phyloP scores from a whole-genome alignment of 2,888 invertebrate species.

The Leptura quadrifasciata region DNA sequence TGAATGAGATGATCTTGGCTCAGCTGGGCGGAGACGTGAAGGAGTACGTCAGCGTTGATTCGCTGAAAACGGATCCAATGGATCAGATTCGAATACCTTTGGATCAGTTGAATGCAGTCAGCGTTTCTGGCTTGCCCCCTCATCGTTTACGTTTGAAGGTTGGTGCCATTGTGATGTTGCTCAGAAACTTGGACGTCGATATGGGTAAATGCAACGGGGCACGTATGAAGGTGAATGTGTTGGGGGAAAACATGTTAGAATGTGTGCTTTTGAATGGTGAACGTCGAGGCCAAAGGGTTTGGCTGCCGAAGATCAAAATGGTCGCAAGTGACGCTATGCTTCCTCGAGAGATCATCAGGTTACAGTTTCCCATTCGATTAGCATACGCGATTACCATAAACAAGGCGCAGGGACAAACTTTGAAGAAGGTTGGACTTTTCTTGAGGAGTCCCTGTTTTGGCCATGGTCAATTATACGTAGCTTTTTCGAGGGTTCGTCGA shows the following conservation, averaged over 20 bases:
- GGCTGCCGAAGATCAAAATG: background rate
- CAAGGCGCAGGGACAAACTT: no score
- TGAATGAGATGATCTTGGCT: constrained; percentile 35
- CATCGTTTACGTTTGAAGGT: constrained; percentile 55
- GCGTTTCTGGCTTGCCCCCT: constrained; percentile 56
- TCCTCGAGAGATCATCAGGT: no score
- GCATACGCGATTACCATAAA: no score
- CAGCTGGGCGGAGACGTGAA: constrained; percentile 29
- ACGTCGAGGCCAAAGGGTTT: background rate
- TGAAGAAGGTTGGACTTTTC: no score
- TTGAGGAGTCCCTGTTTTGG: no score
- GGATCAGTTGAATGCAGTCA: constrained; percentile 46
- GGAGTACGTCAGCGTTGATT: constrained; percentile 43
- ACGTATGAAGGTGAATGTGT: constrained; percentile 27
- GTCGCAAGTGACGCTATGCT: background rate
- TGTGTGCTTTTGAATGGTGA: no score
- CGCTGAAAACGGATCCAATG: no score
- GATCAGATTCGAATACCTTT: no score
- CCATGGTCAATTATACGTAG: no score
- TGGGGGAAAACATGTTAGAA: no score
- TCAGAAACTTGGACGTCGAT: constrained; percentile 54
- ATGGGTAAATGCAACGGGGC: constrained; percentile 58
- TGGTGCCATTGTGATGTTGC: constrained; percentile 56
- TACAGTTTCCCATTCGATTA: no score
- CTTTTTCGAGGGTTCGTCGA: no score